Conservation (phyloP, 2,888 invertebrate genomes). For the Automeris io region DNA sequence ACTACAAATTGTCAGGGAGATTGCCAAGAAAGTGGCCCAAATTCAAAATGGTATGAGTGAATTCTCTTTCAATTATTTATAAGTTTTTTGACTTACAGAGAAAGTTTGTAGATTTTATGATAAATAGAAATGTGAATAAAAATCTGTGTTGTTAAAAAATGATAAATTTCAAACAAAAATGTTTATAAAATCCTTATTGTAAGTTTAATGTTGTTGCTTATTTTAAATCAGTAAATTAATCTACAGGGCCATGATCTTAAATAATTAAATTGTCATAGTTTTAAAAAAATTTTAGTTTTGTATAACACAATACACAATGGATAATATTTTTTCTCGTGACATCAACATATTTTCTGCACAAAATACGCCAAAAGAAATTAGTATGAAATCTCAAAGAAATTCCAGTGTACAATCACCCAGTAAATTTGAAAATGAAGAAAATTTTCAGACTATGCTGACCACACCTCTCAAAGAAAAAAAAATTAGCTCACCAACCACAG, state of each 20-base stretch:
- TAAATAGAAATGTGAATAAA: no score
- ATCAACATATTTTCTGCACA: constrained; percentile 11
- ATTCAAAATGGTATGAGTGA: constrained; percentile 91
- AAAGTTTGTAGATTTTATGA: no score
- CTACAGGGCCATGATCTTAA: constrained; percentile 41
- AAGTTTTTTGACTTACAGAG: not conserved
- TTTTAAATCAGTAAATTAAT: constrained; percentile 15
- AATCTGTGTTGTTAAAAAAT: no score
- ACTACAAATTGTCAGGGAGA: constrained; percentile 96
- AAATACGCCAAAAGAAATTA: constrained; percentile 14
- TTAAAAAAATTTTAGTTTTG: constrained; percentile 12
- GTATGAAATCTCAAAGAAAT: constrained; percentile 12
- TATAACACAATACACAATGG: constrained; percentile 15
- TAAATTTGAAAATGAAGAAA: not conserved
- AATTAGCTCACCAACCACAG: not conserved
- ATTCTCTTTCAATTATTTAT: not conserved
- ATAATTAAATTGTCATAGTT: constrained; percentile 21
- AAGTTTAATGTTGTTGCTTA: not conserved
- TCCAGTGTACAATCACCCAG: constrained; percentile 3
- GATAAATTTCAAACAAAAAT: not conserved
- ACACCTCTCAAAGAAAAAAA: not conserved
- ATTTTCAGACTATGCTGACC: not conserved
- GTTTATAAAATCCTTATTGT: not conserved
- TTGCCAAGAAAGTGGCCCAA: constrained; percentile 98
- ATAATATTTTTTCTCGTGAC: constrained; percentile 13